A percentile compares a stretch with the other conserved stretches of the same genome.
phyloP scores from a whole-genome alignment of 2,797 vertebrate species.

The Selene dorsalis region DNA sequence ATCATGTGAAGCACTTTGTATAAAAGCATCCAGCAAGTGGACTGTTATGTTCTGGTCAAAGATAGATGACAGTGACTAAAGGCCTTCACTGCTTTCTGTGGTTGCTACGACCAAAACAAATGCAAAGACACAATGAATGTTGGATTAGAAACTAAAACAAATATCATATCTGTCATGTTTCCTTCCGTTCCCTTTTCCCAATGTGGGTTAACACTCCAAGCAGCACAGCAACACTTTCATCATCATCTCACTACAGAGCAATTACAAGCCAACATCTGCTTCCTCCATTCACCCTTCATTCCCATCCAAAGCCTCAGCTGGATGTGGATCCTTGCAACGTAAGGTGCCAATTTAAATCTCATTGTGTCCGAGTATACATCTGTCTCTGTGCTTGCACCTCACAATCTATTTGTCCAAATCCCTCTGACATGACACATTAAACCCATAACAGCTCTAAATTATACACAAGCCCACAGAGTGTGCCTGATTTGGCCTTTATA shows the following conservation, averaged over 20 bases:
- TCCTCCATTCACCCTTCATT: slow-evolving; percentile 42
- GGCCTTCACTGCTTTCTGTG: not conserved
- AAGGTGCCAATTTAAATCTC: slow-evolving; percentile 44
- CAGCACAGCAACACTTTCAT: slow-evolving; percentile 44
- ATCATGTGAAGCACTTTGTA: slow-evolving; percentile 56
- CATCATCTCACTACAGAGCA: slow-evolving; percentile 54
- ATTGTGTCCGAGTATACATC: slow-evolving; percentile 45
- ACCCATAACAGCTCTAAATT: slow-evolving; percentile 64
- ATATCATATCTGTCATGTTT: not conserved
- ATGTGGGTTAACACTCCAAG: slow-evolving; percentile 27
- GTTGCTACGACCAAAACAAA: not conserved
- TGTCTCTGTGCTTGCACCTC: slow-evolving; percentile 28
- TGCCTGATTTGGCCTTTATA: slow-evolving; percentile 57
- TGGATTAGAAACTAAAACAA: not conserved
- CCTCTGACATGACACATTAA: slow-evolving; percentile 52
- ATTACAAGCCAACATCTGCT: slow-evolving; percentile 67
- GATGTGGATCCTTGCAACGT: slow-evolving; percentile 26
- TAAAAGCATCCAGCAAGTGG: slow-evolving; percentile 64
- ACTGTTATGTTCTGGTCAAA: slow-evolving; percentile 47
- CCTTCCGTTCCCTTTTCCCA: not conserved
- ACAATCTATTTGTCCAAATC: slow-evolving; percentile 46
- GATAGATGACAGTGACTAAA: slow-evolving; percentile 36
- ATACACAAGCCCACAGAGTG: slow-evolving; percentile 59
- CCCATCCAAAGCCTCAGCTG: slow-evolving; percentile 33
- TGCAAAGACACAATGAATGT: not conserved